These are phyloP conservation scores for Argentina silus DNA, from an alignment of 2,797 vertebrate genomes.

Conservation along the genomic window DNA sequence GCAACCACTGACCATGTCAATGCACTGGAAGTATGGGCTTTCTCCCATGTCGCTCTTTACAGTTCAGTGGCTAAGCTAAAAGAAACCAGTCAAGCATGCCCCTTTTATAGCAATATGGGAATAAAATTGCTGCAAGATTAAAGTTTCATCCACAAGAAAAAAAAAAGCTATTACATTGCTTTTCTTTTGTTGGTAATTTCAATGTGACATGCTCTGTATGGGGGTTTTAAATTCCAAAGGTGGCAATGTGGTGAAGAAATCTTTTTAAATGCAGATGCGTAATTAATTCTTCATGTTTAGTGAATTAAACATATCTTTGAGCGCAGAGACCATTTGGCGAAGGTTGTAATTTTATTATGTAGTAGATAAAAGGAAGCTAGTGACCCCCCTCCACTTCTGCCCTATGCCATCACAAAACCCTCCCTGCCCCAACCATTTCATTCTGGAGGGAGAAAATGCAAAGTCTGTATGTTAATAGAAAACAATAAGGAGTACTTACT, in stretches of 20 bases:
- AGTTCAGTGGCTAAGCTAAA: slow-evolving; percentile 74
- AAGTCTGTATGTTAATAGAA: slow-evolving; percentile 73
- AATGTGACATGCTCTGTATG: slow-evolving; percentile 62
- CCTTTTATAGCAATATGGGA: slow-evolving; percentile 67
- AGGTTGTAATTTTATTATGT: slow-evolving; percentile 72
- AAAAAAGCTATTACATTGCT: slow-evolving; percentile 63
- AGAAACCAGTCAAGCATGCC: slow-evolving; percentile 69
- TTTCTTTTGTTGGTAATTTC: slow-evolving; percentile 71
- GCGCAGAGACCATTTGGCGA: slow-evolving; percentile 60
- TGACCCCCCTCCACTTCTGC: slow-evolving; percentile 33
- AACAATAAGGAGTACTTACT: slow-evolving; percentile 75
- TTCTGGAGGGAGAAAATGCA: slow-evolving; percentile 67
- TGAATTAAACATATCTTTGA: slow-evolving; percentile 77
- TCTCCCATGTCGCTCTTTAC: slow-evolving; percentile 66
- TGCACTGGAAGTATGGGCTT: slow-evolving; percentile 63
- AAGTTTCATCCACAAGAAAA: slow-evolving; percentile 56
- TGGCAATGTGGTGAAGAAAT: slow-evolving; percentile 50
- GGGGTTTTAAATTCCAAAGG: slow-evolving; percentile 54
- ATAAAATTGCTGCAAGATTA: slow-evolving; percentile 69
- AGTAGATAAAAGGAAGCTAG: slow-evolving; percentile 72
- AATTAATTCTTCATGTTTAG: slow-evolving; percentile 83
- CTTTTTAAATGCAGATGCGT: slow-evolving; percentile 81
- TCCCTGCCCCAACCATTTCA: slow-evolving; percentile 71
- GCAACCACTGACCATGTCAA: slow-evolving; percentile 62
- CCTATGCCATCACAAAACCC: slow-evolving; percentile 28